A percentile compares a stretch with the other conserved stretches of the same genome.
phyloP scores from a whole-genome alignment of 2,113 vertebrate genomes.

The Salvator merianae region DNA sequence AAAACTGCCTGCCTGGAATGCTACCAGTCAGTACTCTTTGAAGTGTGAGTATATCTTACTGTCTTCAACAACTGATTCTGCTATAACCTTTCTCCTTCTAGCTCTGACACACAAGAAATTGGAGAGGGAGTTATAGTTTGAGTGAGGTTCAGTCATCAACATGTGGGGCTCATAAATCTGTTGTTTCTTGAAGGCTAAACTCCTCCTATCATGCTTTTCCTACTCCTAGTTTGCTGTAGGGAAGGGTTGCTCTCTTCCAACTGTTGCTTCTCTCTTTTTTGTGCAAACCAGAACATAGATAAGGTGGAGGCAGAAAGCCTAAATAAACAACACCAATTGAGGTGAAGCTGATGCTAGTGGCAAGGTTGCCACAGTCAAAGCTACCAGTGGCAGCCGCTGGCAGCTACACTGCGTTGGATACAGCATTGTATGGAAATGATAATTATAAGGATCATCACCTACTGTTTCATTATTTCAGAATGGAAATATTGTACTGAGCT shows the following conservation, averaged over 20 bases:
- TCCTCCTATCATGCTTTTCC: too few relatives aligned
- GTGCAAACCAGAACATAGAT: too few relatives aligned
- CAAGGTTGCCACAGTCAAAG: background rate
- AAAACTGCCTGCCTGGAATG: constrained; percentile 3
- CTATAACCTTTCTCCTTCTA: background rate
- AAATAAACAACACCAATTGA: too few relatives aligned
- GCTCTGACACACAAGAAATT: background rate
- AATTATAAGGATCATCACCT: background rate
- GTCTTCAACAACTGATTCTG: background rate
- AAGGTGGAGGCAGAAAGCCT: too few relatives aligned
- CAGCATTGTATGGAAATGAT: background rate
- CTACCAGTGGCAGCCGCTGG: too few relatives aligned
- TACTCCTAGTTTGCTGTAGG: too few relatives aligned
- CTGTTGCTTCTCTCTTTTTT: too few relatives aligned
- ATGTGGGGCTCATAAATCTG: too few relatives aligned
- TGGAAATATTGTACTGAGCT: background rate
- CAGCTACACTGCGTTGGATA: background rate
- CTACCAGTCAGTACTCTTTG: background rate
- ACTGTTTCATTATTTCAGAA: background rate
- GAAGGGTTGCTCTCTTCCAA: too few relatives aligned
- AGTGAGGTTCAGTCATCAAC: background rate
- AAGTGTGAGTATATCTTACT: constrained; percentile 22
- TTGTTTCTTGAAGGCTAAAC: too few relatives aligned
- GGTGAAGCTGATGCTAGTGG: background rate
- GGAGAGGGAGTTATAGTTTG: background rate